Base-by-base conservation (phyloP, 2,113 vertebrate species). In the Aptenodytes forsteri region DNA sequence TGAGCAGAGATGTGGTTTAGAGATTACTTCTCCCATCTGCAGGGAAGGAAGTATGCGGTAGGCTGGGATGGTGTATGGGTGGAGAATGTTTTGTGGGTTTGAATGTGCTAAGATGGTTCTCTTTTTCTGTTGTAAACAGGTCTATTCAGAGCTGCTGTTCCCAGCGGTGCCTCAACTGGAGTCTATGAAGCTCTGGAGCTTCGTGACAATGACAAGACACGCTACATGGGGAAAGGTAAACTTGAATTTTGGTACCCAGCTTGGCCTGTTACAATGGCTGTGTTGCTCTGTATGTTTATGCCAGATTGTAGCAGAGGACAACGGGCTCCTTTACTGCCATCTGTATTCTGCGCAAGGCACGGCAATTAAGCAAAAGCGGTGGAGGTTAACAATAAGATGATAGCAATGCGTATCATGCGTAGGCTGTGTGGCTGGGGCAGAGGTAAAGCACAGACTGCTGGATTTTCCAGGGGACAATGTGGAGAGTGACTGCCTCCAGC, bases 121-220 rank as follows among this genome's bases (percentile, higher is more conserved):
- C 2, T 20, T n/a, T 30, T 34, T 17, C 73, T 95, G 23, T 91
- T 70, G 14, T 14, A 32, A 36, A 4, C 95, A 99, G 99, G 99
- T 98, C 98, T 99, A 30, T 99, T 99, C 97, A 98, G 99, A 98
- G 99, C 99, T 30, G 99, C 99, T 44, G 99, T 99, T 80, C 99
- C 99, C 95, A 99, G 99, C 0, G 99, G 99, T 23, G 99, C 99
- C 64, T 99, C 99, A 34, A 99, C 99, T 29, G 99, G 99, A 16
- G 99, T 99, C 98, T 99, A 99, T 12, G 99, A 99, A 96, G 99
- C 99, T 75, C 98, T 99, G 78, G 99, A 99, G 94, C 99, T 99
- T 54, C 99, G 99, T 55, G 99, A 99, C 98, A 99, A 99, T 98
- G 99, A 99, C 96, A 99, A 99, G 97, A 99, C 99, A 0, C 99